A percentile compares a stretch with the other conserved stretches of the same genome.
These are phyloP conservation scores for Leucozona laternaria DNA, from an alignment of 2,888 invertebrate genomes.

Conservation along the genomic window DNA sequence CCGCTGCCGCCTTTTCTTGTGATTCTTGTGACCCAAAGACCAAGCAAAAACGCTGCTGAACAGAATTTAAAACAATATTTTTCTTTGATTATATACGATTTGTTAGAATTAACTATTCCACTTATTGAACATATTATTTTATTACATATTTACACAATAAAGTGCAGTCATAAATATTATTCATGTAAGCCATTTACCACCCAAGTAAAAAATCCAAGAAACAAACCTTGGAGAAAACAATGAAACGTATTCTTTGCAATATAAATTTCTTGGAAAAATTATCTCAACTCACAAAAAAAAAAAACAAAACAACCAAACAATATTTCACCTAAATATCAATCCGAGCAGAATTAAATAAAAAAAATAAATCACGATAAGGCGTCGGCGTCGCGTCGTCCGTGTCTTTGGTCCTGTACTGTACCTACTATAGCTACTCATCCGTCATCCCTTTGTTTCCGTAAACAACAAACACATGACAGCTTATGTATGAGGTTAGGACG, in stretches of 20 bases:
- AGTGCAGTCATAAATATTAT: not conserved
- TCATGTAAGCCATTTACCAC: not conserved
- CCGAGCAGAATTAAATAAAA: slow-evolving; percentile 30
- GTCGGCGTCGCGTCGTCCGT: not conserved
- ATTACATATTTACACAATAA: not conserved
- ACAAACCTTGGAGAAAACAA: not conserved
- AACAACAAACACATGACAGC: slow-evolving; percentile 51
- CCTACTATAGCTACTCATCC: not conserved
- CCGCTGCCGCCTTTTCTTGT: not conserved
- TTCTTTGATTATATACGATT: not conserved
- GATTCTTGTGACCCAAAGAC: too few relatives aligned
- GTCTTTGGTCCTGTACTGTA: slow-evolving; percentile 1
- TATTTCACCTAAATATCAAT: slow-evolving; percentile 63
- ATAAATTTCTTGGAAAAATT: not conserved
- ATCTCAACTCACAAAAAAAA: not conserved
- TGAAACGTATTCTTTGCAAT: not conserved
- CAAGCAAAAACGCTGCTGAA: not conserved
- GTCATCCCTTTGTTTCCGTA: slow-evolving; percentile 53
- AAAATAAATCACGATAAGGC: slow-evolving; percentile 9
- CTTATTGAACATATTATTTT: not conserved
- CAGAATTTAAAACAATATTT: not conserved
- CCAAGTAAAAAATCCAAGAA: slow-evolving; percentile 18
- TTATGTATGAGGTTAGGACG: too few relatives aligned
- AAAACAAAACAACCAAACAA: slow-evolving; percentile 10
- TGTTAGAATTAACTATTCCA: not conserved